Evolutionary conservation across 2,888 invertebrate genomes (phyloP), one percentile per base, ranked within the genome.

Genomic region (Steinernema scapterisci): DNA sequence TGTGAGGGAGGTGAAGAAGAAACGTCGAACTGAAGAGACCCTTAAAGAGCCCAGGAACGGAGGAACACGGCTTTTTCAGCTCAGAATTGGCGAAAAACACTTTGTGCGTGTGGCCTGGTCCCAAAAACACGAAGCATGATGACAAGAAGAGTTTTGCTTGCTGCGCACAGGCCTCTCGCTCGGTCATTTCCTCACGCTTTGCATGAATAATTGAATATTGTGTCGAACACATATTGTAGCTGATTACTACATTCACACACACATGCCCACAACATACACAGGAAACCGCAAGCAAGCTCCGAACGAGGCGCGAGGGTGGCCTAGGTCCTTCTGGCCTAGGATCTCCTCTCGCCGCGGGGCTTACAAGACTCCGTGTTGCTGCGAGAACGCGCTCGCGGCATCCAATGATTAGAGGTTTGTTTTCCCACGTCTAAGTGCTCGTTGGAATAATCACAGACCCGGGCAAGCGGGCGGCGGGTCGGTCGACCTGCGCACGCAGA

Each of bases 401-500:
- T 63, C 27, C 31, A 31, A 63, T 63, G 63, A 63, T 63, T 63
- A 63, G 63, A 63, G 63, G 63, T 63, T 63, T 63, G 63, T 63
- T 63, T 63, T 63, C 63, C 63, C 63, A 63, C 63, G 63, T 11
- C 63, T 63, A 31, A 63, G 63, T 63, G 63, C 63, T 63, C 63
- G 63, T 63, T 27, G 63, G 27, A 27, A 63, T 63, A 63, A 63
- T 63, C 63, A 63, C 63, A 63, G 63, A 63, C 63, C 27, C 63
- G 2, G n/a, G n/a, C n/a, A n/a, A n/a, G n/a, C n/a, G n/a, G n/a
- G n/a, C n/a, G n/a, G n/a, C n/a, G n/a, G n/a, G n/a, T n/a, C n/a
- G n/a, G n/a, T 31, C 6, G 23, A 25, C 63, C 25, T 38, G 63
- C 38, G 25, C 31, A 27, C 21, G 54, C 51, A 16, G 45, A 44